Percentiles rank a stretch among this genome's conserved stretches.
Evolutionary conservation across 2,797 vertebrate species (phyloP).

Genomic region (Garrulus glandarius): DNA sequence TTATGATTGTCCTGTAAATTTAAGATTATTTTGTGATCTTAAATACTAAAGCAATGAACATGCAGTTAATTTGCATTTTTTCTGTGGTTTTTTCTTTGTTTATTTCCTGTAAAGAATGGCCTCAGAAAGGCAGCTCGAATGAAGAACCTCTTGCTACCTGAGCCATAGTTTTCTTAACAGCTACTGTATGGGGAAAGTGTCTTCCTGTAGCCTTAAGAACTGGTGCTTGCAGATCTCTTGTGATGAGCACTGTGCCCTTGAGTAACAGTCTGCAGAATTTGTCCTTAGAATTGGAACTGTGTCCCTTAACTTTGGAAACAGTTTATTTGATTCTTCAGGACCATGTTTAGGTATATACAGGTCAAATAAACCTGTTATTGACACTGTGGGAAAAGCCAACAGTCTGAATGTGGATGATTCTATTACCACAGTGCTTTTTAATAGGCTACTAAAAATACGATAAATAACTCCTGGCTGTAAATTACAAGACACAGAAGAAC

Average conservation of each 20-base stretch:
- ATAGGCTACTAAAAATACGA: neutral
- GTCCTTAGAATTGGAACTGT: neutral
- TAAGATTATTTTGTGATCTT: slow-evolving; percentile 9
- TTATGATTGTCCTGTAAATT: neutral
- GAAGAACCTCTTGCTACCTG: slow-evolving; percentile 50
- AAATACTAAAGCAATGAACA: neutral
- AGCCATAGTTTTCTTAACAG: slow-evolving; percentile 44
- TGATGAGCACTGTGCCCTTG: neutral
- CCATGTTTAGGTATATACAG: neutral
- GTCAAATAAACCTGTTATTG: neutral
- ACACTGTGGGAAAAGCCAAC: neutral
- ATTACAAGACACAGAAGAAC: slow-evolving; percentile 12
- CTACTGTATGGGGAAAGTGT: slow-evolving; percentile 27
- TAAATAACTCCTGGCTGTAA: neutral
- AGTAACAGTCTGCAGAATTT: neutral
- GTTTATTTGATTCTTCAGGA: neutral
- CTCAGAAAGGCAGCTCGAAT: slow-evolving; percentile 38
- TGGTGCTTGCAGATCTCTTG: neutral
- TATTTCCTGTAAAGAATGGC: neutral
- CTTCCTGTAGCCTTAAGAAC: neutral
- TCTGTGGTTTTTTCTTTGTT: neutral
- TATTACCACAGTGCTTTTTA: neutral
- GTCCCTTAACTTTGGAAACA: neutral
- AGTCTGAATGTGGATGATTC: neutral
- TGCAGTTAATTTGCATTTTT: neutral